These are phyloP conservation scores for Chymomyza costata DNA, from an alignment of 1,140 invertebrate species.

Conservation along the genomic window DNA sequence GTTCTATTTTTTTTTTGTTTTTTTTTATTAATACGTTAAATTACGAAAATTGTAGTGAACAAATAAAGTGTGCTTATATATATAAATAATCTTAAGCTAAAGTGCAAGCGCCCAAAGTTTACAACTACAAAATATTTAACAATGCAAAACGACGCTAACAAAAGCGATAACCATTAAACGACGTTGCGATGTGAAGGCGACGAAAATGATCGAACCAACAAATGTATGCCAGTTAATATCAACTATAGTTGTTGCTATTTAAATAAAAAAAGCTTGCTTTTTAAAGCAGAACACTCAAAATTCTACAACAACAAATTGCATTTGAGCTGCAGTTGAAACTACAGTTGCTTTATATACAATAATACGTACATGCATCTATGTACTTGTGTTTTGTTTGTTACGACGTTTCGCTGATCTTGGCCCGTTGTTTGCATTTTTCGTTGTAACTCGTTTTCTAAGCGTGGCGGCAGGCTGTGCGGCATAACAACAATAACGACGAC, in stretches of 20 bases:
- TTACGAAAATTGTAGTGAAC: constrained; percentile 19
- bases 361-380: not conserved
- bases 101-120: constrained; percentile 12
- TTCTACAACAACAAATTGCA: not conserved
- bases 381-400: constrained; percentile 24
- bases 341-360: constrained; percentile 11
- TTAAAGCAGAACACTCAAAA: not conserved
- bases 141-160: constrained; percentile 31
- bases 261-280: constrained; percentile 18
- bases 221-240: constrained; percentile 28
- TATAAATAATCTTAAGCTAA: constrained; percentile 3
- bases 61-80: constrained; percentile 22
- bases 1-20: constrained; percentile 20
- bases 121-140: constrained; percentile 13
- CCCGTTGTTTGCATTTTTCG: constrained; percentile 39
- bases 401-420: constrained; percentile 60
- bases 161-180: constrained; percentile 34
- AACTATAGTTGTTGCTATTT: constrained; percentile 26
- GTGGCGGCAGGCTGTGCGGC: no score
- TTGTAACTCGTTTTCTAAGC: constrained; percentile 52
- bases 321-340: constrained; percentile 15
- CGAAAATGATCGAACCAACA: constrained; percentile 33
- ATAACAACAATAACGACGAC: no score
- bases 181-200: constrained; percentile 17
- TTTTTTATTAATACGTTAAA: constrained; percentile 35